A percentile compares a stretch with the other conserved stretches of the same genome.
Conservation (phyloP, 2,113 vertebrate genomes). For the Shinisaurus crocodilurus region DNA sequence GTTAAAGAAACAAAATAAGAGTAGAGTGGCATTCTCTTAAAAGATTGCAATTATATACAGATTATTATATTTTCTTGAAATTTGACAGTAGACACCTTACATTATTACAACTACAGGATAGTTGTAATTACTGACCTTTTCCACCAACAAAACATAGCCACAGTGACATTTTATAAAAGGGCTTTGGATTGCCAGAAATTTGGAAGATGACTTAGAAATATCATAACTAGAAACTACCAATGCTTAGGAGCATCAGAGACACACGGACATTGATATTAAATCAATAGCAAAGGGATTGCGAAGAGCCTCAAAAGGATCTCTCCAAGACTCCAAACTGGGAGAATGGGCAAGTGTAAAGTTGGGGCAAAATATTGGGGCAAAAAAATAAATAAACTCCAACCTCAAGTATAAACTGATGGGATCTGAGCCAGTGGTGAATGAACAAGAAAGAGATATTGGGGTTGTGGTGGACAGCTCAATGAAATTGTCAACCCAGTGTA, state of each 20-base stretch:
- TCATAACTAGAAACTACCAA: background rate
- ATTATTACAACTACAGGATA: background rate
- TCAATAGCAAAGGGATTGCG: too few relatives aligned
- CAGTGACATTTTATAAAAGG: background rate
- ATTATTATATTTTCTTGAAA: constrained; percentile 21
- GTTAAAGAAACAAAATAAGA: background rate
- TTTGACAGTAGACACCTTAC: constrained; percentile 8
- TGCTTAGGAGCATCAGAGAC: background rate
- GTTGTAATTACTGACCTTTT: constrained; percentile 10
- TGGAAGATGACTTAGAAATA: background rate
- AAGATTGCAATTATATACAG: constrained; percentile 17
- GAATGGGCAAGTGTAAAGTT: too few relatives aligned
- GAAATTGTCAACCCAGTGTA: too few relatives aligned
- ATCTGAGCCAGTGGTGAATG: too few relatives aligned
- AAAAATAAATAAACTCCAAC: too few relatives aligned
- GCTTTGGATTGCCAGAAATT: constrained; percentile 9
- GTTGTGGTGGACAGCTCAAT: too few relatives aligned
- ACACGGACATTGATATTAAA: background rate
- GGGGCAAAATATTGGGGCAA: too few relatives aligned
- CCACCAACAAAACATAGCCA: background rate
- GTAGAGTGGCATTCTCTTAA: background rate
- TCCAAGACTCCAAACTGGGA: too few relatives aligned
- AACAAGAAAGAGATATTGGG: too few relatives aligned
- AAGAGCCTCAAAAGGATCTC: too few relatives aligned
- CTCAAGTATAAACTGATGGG: too few relatives aligned